Percentiles rank a stretch among this genome's conserved stretches.
These are phyloP conservation scores for Guaruba guarouba DNA, from an alignment of 2,113 vertebrate species.

Conservation along the genomic window DNA sequence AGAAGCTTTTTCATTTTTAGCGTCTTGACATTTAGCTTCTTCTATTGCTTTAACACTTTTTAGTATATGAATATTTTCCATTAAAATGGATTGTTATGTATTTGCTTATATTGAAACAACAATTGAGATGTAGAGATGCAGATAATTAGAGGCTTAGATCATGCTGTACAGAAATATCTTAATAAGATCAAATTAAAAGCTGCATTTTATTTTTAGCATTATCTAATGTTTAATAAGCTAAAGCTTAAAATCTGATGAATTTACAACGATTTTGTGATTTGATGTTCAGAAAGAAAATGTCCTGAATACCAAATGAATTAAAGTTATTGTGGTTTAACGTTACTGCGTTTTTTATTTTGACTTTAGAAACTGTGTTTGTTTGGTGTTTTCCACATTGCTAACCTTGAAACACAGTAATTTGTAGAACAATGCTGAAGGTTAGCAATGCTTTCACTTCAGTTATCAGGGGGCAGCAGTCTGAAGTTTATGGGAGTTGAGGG, in stretches of 20 bases:
- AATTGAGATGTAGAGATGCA: not conserved
- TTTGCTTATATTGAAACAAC: slow-evolving; percentile 4
- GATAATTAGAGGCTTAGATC: slow-evolving; percentile 29
- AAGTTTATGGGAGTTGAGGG: not conserved
- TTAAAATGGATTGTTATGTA: not conserved
- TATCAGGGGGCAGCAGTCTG: not conserved
- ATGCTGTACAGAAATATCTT: not conserved
- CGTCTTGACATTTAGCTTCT: slow-evolving; percentile 27
- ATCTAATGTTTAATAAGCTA: slow-evolving; percentile 17
- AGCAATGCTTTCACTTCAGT: not conserved
- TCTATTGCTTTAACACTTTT: not conserved
- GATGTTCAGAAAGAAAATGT: slow-evolving; percentile 1
- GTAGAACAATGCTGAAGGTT: not conserved
- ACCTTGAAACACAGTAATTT: not conserved
- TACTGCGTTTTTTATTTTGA: not conserved
- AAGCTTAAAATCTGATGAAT: slow-evolving; percentile 51
- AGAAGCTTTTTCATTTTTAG: slow-evolving; percentile 26
- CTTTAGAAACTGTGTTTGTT: not conserved
- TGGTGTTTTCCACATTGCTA: not conserved
- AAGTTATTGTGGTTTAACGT: not conserved
- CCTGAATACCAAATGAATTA: slow-evolving; percentile 17
- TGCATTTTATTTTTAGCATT: slow-evolving; percentile 28
- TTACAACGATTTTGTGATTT: slow-evolving; percentile 41
- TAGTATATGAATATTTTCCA: not conserved
- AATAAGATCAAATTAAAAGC: not conserved